phyloP scores from a whole-genome alignment of 1,140 invertebrate species.

The Orchesella cincta region DNA sequence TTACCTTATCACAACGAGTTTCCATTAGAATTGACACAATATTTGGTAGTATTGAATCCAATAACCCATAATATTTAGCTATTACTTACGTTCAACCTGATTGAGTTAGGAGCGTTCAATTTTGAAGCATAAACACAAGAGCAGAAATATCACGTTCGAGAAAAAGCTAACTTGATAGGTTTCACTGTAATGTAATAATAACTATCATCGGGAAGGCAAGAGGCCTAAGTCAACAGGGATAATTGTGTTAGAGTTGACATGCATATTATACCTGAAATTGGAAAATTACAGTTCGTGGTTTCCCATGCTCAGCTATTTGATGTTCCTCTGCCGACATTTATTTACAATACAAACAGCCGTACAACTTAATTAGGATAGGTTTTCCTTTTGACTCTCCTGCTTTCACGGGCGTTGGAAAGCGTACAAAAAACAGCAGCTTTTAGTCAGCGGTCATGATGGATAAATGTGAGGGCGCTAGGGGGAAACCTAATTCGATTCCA shows the following conservation, averaged over 20 bases:
- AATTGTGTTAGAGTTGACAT: constrained; percentile 6
- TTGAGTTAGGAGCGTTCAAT: too few relatives aligned
- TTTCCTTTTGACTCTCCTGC: too few relatives aligned
- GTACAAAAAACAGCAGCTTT: too few relatives aligned
- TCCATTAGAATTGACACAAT: too few relatives aligned
- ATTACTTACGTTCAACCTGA: too few relatives aligned
- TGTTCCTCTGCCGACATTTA: background rate
- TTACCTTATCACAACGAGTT: too few relatives aligned
- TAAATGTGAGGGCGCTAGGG: background rate
- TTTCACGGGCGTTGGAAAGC: too few relatives aligned
- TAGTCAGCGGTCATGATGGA: too few relatives aligned
- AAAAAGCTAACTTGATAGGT: background rate
- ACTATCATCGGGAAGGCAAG: background rate
- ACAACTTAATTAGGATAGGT: background rate
- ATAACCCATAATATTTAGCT: too few relatives aligned
- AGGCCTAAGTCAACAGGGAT: background rate
- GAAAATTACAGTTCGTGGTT: background rate
- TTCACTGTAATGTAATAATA: background rate
- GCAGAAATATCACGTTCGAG: too few relatives aligned
- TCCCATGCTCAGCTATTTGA: background rate
- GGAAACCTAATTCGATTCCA: constrained; percentile 3
- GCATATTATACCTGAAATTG: constrained; percentile 6
- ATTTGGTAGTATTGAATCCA: too few relatives aligned
- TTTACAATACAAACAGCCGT: background rate
- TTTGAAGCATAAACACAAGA: too few relatives aligned